phyloP scores from a whole-genome alignment of 2,797 vertebrate genomes.

The Notoglanidium macrostoma region DNA sequence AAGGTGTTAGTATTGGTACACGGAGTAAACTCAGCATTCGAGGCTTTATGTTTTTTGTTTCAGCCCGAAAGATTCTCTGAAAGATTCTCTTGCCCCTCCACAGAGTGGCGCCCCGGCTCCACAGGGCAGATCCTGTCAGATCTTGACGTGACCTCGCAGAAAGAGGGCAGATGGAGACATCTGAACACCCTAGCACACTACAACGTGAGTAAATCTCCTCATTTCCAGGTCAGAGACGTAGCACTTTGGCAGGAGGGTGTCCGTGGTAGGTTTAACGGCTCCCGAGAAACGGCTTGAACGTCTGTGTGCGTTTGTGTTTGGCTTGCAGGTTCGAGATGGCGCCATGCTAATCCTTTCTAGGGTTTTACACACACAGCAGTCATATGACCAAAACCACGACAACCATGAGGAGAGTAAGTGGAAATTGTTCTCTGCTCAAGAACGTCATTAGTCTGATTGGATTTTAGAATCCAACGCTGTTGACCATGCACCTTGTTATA shows the following conservation, averaged over 20 bases:
- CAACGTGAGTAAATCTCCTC: constrained; percentile 80
- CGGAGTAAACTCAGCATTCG: not conserved
- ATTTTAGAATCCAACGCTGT: not conserved
- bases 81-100: constrained; percentile 24
- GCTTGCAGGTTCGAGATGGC: constrained; percentile 89
- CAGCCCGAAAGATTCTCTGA: constrained; percentile 16
- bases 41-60: not conserved
- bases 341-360: constrained; percentile 90
- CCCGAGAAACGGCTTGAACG: not conserved
- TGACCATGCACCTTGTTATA: not conserved
- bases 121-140: constrained; percentile 96
- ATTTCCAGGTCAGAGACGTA: not conserved
- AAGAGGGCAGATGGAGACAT: constrained; percentile 91
- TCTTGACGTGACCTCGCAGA: constrained; percentile 95
- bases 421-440: not conserved
- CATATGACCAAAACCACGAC: constrained; percentile 94
- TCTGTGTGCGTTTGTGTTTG: constrained; percentile 38
- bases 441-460: not conserved
- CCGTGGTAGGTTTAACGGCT: not conserved
- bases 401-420: constrained; percentile 92
- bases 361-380: constrained; percentile 85
- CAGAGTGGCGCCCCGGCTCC: constrained; percentile 97
- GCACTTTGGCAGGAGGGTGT: not conserved
- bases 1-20: not conserved
- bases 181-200: constrained; percentile 97